These are phyloP conservation scores for Caenorhabditis panamensis DNA, from an alignment of 2,888 invertebrate species.

Conservation along the genomic window DNA sequence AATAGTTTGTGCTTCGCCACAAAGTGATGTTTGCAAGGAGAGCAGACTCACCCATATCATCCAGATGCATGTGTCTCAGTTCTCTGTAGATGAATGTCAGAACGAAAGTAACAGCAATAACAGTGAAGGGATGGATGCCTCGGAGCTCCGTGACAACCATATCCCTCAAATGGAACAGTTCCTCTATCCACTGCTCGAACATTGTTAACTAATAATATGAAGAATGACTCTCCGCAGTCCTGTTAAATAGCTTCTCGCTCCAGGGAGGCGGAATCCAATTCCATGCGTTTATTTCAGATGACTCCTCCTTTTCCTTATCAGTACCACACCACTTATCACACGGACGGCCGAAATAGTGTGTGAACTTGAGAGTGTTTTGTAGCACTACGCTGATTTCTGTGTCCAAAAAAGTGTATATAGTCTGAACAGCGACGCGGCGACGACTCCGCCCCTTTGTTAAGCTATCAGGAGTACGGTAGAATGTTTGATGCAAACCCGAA, in stretches of 20 bases:
- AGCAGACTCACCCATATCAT: constrained; percentile 61
- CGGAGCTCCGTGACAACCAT: constrained; percentile 17
- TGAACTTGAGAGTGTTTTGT: constrained; percentile 40
- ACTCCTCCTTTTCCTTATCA: constrained; percentile 44
- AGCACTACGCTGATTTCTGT: constrained; percentile 28
- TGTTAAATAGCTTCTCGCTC: constrained; percentile 50
- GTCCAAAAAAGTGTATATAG: constrained; percentile 40
- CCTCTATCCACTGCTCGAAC: constrained; percentile 14
- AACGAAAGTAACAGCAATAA: constrained; percentile 25
- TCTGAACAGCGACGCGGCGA: constrained; percentile 21
- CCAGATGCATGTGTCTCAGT: constrained; percentile 62
- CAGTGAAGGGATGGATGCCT: constrained; percentile 57
- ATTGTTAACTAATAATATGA: neutral
- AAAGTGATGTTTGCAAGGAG: neutral
- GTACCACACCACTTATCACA: constrained; percentile 43
- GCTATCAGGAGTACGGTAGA: constrained; percentile 34
- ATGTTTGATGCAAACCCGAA: constrained; percentile 39
- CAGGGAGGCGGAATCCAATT: constrained; percentile 55
- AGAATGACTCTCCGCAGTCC: neutral
- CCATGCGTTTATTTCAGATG: constrained; percentile 52
- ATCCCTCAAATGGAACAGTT: neutral
- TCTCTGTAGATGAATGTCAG: constrained; percentile 45
- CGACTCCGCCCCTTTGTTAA: constrained; percentile 28
- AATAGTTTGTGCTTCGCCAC: neutral
- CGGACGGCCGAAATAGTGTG: constrained; percentile 36